These are phyloP conservation scores for Polietes domitor DNA, from an alignment of 2,888 invertebrate genomes.

Conservation along the genomic window DNA sequence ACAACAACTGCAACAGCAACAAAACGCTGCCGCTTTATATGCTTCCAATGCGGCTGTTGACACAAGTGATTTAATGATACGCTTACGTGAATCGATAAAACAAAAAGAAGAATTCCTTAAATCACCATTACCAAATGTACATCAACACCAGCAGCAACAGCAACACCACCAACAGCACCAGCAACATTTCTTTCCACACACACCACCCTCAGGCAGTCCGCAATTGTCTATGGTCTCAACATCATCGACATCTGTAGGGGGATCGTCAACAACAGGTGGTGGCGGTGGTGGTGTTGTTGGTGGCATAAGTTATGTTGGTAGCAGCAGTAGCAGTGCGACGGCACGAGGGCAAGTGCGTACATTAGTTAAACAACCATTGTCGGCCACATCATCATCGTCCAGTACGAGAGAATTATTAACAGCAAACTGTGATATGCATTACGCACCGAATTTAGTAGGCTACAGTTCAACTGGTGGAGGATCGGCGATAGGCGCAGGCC, in stretches of 20 bases:
- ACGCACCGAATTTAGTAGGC: slow-evolving; percentile 64
- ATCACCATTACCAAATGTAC: slow-evolving; percentile 82
- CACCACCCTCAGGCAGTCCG: slow-evolving; percentile 69
- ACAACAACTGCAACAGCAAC: slow-evolving; percentile 69
- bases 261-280: slow-evolving; percentile 43
- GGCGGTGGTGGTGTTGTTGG: slow-evolving; percentile 43
- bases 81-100: slow-evolving; percentile 91
- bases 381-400: slow-evolving; percentile 67
- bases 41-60: slow-evolving; percentile 69
- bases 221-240: slow-evolving; percentile 69
- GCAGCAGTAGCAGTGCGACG: slow-evolving; percentile 53
- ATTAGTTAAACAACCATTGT: slow-evolving; percentile 69
- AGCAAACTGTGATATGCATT: slow-evolving; percentile 77
- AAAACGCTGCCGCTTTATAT: slow-evolving; percentile 64
- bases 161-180: slow-evolving; percentile 69
- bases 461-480: slow-evolving; percentile 60
- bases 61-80: slow-evolving; percentile 83
- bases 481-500: slow-evolving; percentile 45
- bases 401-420: slow-evolving; percentile 72
- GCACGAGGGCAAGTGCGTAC: slow-evolving; percentile 70
- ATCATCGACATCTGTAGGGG: slow-evolving; percentile 67
- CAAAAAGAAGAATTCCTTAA: slow-evolving; percentile 94
- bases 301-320: neutral
- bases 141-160: slow-evolving; percentile 66
- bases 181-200: slow-evolving; percentile 70